phyloP scores from a whole-genome alignment of 2,113 vertebrate genomes.

The Dendropsophus ebraccatus region DNA sequence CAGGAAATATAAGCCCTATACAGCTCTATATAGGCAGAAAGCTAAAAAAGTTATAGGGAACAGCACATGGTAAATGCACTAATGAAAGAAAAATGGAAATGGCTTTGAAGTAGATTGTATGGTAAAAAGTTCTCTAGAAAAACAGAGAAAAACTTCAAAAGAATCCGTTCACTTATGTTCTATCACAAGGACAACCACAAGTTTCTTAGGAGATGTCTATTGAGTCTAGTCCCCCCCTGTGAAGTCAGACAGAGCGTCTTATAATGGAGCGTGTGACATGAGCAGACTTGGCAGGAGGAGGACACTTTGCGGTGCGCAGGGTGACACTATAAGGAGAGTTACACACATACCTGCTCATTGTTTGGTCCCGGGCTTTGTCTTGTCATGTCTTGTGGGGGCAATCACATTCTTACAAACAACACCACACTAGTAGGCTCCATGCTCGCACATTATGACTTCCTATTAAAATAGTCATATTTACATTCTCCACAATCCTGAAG shows the following conservation, averaged over 20 bases:
- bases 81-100: no score
- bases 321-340: background rate
- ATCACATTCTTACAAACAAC: background rate
- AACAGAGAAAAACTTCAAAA: no score
- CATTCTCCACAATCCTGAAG: slow-evolving; percentile 29
- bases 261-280: background rate
- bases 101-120: no score
- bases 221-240: background rate
- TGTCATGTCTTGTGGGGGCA: background rate
- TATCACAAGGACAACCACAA: background rate
- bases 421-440: background rate
- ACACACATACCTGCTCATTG: background rate
- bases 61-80: no score
- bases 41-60: no score
- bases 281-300: background rate
- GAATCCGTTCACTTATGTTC: background rate
- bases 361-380: background rate
- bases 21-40: no score
- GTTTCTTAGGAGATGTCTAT: background rate
- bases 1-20: no score
- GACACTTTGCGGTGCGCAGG: background rate
- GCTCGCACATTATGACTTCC: background rate
- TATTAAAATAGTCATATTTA: slow-evolving; percentile 21
- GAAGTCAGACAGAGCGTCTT: background rate
- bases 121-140: no score